Base-by-base conservation (phyloP, 1,140 invertebrate species). In the Littorina saxatilis region DNA sequence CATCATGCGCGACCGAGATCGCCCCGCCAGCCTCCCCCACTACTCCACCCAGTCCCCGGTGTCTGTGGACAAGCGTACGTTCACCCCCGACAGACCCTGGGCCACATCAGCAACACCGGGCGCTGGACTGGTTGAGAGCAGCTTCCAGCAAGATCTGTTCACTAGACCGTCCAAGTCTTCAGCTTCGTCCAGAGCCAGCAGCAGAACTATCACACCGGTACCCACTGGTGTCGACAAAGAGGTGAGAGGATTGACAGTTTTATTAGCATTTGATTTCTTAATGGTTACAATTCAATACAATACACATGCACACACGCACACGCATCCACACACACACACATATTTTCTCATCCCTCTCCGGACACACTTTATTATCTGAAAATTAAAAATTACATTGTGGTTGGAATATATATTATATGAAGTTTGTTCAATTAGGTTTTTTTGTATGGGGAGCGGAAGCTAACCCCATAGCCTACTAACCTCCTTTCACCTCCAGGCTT, bases 1-100 rank as follows among this genome's bases (percentile, higher is more conserved):
- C 13, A 79, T 70, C 35, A 50, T 52, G 37, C 74, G 77, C 29
- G 80, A 79, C 32, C 43, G 85, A 29, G 70, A 87, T 32, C 80
- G 77, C 61, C 85, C 87, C 70, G 50, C 86, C 27, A 90, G 86
- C 82, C 63, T 88, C 17, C 87, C 88, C 20, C 76, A 39, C 58
- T 77, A 47, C 40, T 40, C 68, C 52, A 40, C 75, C 39, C 80
- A 82, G 40, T 39, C 35, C 7, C 82, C 79, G 20, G 52, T 66
- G 13, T 27, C 23, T 5, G 23, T 80, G 27, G 81, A 78, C 75
- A 82, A 43, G 35, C 75, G 77, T 2, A 35, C 29, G 29, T 73
- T 37, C n/a, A 82, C 75, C 11, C 81, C 80, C 9, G 74, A 82
- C 43, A 32, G 37, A 37, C 43, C 27, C 15, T 52, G 43, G 17